Evolutionary conservation across 2,797 vertebrate species (phyloP).

Genomic region (Platalea minor): DNA sequence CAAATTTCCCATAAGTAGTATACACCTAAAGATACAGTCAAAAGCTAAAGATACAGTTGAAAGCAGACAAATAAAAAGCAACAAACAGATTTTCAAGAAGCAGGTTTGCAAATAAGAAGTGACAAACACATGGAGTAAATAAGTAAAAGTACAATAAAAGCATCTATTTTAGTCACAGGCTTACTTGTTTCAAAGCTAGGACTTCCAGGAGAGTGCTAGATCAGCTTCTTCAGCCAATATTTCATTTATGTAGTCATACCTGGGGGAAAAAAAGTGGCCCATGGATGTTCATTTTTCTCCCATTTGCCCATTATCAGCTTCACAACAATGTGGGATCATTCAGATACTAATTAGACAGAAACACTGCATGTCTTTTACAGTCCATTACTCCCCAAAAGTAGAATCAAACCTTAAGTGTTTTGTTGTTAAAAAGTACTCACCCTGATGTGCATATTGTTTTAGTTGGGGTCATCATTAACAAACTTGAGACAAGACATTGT

Average conservation of each 20-base stretch:
- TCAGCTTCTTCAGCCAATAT: not conserved
- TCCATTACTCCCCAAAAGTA: not conserved
- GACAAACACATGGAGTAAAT: not conserved
- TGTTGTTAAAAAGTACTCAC: not conserved
- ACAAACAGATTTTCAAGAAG: not conserved
- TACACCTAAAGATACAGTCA: not conserved
- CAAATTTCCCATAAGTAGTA: not conserved
- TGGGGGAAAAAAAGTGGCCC: too few relatives aligned
- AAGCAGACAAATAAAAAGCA: not conserved
- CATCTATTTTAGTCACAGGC: not conserved
- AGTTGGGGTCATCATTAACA: not conserved
- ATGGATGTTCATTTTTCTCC: not conserved
- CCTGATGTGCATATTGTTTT: not conserved
- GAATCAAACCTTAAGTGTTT: not conserved
- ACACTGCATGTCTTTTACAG: not conserved
- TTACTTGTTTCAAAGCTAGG: not conserved
- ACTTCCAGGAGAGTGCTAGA: not conserved
- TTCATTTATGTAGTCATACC: not conserved
- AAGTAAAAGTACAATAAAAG: not conserved
- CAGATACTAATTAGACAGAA: not conserved
- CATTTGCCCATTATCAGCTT: not conserved
- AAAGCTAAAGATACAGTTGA: not conserved
- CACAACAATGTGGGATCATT: not conserved
- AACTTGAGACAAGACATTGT: not conserved
- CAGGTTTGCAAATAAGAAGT: not conserved